Evolutionary conservation across 2,113 vertebrate species (phyloP).

Genomic region (Dolichotis patagonum): DNA sequence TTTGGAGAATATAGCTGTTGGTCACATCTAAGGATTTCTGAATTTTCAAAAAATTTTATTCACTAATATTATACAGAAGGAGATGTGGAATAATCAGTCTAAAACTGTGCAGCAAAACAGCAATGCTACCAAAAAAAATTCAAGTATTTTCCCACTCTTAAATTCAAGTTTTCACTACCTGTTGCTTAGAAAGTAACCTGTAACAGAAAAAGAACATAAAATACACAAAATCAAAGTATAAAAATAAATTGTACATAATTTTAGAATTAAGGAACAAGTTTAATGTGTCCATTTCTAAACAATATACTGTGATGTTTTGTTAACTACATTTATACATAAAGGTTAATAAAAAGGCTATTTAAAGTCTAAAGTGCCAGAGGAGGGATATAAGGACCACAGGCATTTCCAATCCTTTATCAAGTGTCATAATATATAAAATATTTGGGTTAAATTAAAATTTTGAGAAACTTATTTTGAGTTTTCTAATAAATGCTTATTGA

Average conservation of each 20-base stretch:
- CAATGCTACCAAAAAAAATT: not conserved
- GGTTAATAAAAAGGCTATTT: not conserved
- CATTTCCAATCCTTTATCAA: not conserved
- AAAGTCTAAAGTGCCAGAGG: not conserved
- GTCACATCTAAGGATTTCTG: not conserved
- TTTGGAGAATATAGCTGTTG: not conserved
- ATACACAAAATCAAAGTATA: not conserved
- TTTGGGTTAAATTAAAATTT: not conserved
- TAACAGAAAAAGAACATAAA: not conserved
- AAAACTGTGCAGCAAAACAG: not conserved
- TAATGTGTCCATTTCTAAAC: not conserved
- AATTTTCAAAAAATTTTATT: not conserved
- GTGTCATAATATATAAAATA: not conserved
- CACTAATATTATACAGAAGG: not conserved
- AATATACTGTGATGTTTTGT: not conserved
- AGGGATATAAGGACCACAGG: not conserved
- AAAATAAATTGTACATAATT: not conserved
- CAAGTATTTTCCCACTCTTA: not conserved
- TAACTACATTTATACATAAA: conserved; percentile 14
- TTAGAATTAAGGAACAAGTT: not conserved
- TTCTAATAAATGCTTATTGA: conserved; percentile 6
- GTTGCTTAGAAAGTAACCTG: not conserved
- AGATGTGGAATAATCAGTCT: not conserved
- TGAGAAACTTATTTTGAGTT: not conserved
- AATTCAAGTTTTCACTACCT: not conserved